phyloP scores from a whole-genome alignment of 2,113 vertebrate species.

The Rynchops niger region DNA sequence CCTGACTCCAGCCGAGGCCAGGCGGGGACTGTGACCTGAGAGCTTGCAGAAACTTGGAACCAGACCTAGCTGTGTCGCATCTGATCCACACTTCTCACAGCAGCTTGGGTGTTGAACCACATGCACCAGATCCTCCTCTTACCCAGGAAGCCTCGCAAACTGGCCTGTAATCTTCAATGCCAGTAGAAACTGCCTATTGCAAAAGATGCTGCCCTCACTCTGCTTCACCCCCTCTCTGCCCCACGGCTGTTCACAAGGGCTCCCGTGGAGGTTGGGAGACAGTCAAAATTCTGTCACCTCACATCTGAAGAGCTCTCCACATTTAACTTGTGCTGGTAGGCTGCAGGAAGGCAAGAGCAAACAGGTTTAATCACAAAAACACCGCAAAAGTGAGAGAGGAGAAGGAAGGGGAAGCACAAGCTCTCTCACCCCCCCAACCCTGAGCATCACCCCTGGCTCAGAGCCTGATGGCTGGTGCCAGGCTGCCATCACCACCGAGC shows the following conservation, averaged over 20 bases:
- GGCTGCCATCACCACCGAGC: background rate
- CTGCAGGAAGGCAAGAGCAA: background rate
- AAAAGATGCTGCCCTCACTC: background rate
- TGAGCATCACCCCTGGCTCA: rapidly evolving
- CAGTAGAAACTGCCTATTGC: background rate
- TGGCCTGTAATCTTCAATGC: background rate
- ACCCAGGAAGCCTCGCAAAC: background rate
- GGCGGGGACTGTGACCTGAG: background rate
- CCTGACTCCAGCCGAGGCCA: background rate
- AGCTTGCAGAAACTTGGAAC: background rate
- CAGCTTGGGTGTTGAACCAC: background rate
- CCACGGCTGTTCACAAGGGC: rapidly evolving
- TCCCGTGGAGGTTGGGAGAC: rapidly evolving
- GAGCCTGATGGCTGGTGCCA: rapidly evolving
- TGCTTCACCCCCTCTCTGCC: no score
- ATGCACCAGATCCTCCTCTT: background rate
- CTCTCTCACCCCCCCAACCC: rapidly evolving
- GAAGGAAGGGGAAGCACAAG: background rate
- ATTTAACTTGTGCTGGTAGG: background rate
- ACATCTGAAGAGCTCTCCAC: background rate
- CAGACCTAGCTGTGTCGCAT: background rate
- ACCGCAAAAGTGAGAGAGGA: background rate
- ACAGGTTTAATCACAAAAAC: background rate
- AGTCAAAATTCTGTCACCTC: background rate
- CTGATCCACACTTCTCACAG: background rate